Conservation (phyloP, 1,140 invertebrate species). For the Drepana arcuata region DNA sequence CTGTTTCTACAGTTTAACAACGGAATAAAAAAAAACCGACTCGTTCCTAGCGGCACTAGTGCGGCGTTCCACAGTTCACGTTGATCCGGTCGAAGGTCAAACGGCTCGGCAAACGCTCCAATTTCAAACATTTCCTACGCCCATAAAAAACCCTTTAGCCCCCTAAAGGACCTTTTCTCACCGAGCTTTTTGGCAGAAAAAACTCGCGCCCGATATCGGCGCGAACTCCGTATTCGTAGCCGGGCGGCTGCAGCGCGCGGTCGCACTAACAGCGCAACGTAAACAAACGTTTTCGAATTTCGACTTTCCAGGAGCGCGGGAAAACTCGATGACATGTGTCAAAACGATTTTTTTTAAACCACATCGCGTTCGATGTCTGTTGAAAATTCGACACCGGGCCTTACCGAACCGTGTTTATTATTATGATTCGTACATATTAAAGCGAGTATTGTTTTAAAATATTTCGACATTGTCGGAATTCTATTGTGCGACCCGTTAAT, state of each 20-base stretch:
- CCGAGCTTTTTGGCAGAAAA: constrained; percentile 60
- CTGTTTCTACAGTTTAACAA: too few species aligned
- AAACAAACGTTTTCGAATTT: constrained; percentile 20
- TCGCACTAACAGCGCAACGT: constrained; percentile 28
- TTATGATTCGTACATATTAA: constrained; percentile 53
- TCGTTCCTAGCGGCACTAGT: too few species aligned
- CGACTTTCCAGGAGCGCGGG: constrained; percentile 48
- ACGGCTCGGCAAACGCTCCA: constrained; percentile 27
- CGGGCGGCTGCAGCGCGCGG: constrained; percentile 49
- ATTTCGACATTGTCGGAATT: constrained; percentile 53
- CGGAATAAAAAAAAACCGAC: too few species aligned
- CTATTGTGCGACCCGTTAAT: constrained; percentile 40
- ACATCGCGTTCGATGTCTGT: too few species aligned
- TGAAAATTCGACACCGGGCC: too few species aligned
- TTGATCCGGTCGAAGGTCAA: constrained; percentile 39
- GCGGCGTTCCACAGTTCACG: too few species aligned
- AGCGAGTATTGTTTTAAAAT: constrained; percentile 54
- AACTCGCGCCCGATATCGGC: constrained; percentile 24
- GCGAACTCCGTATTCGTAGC: constrained; percentile 43
- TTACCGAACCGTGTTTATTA: constrained; percentile 37
- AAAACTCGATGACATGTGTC: constrained; percentile 37
- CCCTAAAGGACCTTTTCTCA: constrained; percentile 51
- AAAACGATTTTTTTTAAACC: too few species aligned
- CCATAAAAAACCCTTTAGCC: constrained; percentile 48
- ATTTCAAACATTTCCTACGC: too few species aligned